These are phyloP conservation scores for Pedicia rivosa DNA, from an alignment of 2,888 invertebrate genomes.

Conservation along the genomic window DNA sequence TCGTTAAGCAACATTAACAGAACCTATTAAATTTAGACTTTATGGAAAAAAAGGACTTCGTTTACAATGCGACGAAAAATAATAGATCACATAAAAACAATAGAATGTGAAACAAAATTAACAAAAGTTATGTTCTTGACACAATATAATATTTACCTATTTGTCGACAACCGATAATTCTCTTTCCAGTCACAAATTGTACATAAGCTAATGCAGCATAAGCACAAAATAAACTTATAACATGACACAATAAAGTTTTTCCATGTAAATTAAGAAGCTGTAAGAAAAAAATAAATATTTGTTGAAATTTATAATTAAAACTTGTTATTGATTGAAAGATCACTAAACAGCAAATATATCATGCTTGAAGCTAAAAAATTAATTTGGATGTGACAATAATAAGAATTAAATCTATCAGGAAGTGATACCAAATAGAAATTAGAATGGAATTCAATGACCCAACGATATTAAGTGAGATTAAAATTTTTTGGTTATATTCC, in stretches of 20 bases:
- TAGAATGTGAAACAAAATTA: background rate
- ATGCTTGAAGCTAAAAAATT: no score
- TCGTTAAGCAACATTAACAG: background rate
- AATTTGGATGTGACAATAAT: no score
- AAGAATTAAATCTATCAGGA: no score
- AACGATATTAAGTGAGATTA: no score
- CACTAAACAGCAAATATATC: no score
- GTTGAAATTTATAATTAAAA: no score
- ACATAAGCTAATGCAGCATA: constrained; percentile 42
- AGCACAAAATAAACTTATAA: constrained; percentile 45
- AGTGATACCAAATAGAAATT: no score
- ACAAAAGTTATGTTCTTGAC: constrained; percentile 32
- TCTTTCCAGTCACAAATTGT: constrained; percentile 33
- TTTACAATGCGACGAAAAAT: no score
- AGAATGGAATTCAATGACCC: no score
- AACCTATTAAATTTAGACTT: background rate
- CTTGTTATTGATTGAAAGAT: no score
- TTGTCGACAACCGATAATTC: no score
- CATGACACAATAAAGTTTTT: constrained; percentile 53
- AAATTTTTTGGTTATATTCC: no score
- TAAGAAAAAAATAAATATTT: background rate
- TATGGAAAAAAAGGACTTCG: background rate
- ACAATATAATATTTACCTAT: constrained; percentile 30
- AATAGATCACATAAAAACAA: background rate
- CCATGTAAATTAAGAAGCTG: constrained; percentile 53